These are phyloP conservation scores for Onychomys leucogaster DNA, from an alignment of 2,797 vertebrate species.

Conservation along the genomic window DNA sequence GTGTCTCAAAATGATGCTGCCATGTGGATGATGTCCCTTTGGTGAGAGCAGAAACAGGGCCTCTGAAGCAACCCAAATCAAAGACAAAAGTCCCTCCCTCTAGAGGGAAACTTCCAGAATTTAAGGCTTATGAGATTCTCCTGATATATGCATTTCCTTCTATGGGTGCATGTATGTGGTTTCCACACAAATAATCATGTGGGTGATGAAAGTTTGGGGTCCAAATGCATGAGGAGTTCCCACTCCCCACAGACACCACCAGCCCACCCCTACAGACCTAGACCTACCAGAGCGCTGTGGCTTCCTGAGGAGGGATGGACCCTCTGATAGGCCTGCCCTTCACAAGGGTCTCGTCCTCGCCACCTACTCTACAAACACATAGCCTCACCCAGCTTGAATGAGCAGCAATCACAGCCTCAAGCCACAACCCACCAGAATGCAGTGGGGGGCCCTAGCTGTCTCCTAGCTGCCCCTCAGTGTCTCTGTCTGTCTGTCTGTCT, in stretches of 20 bases:
- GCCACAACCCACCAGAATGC: neutral
- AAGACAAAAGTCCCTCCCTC: neutral
- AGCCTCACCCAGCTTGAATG: neutral
- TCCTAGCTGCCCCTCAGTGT: neutral
- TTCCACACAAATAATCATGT: neutral
- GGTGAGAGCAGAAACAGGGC: neutral
- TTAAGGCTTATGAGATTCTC: accelerated
- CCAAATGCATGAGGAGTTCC: too few relatives aligned
- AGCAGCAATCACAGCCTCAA: too few relatives aligned
- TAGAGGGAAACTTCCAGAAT: neutral
- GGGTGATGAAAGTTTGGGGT: neutral
- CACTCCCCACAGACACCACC: accelerated
- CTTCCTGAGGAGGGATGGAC: accelerated
- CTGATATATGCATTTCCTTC: accelerated
- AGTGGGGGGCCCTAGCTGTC: neutral
- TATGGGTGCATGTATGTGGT: accelerated
- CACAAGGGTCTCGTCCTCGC: neutral
- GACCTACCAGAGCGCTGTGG: accelerated
- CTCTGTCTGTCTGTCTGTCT: too few relatives aligned
- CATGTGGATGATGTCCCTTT: accelerated
- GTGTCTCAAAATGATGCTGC: accelerated
- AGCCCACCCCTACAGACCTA: neutral
- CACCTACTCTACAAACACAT: neutral
- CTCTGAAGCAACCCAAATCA: neutral
- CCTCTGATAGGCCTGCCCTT: neutral